phyloP scores from a whole-genome alignment of 2,113 vertebrate genomes.

The Himantopus leucocephalus region DNA sequence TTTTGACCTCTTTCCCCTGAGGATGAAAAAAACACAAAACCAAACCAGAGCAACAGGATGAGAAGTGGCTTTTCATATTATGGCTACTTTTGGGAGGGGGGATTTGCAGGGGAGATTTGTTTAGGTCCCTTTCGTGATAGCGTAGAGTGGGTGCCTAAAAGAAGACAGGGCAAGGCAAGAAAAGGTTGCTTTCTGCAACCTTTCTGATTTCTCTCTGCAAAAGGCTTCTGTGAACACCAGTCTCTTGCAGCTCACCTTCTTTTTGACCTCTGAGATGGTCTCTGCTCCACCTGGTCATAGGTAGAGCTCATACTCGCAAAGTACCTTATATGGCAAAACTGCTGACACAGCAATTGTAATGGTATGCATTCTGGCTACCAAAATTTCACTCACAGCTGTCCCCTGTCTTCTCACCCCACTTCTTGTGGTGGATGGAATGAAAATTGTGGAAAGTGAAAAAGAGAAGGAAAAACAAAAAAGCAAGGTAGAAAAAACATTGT shows the following conservation, averaged over 20 bases:
- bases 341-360: background rate
- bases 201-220: background rate
- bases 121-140: background rate
- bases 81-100: background rate
- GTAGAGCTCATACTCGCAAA: background rate
- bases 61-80: background rate
- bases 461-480: too few relatives aligned
- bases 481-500: background rate
- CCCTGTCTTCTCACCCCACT: background rate
- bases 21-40: background rate
- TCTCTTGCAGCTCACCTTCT: background rate
- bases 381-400: background rate
- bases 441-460: background rate
- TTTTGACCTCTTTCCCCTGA: background rate
- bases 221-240: background rate
- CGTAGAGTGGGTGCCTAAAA: background rate
- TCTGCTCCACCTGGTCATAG: background rate
- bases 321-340: background rate
- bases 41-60: background rate
- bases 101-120: background rate
- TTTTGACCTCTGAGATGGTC: background rate
- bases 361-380: background rate
- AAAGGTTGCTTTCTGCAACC: background rate
- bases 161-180: background rate
- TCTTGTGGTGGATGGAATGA: background rate